Evolutionary conservation across 2,888 invertebrate genomes (phyloP).

Genomic region (Bombyx huttoni): DNA sequence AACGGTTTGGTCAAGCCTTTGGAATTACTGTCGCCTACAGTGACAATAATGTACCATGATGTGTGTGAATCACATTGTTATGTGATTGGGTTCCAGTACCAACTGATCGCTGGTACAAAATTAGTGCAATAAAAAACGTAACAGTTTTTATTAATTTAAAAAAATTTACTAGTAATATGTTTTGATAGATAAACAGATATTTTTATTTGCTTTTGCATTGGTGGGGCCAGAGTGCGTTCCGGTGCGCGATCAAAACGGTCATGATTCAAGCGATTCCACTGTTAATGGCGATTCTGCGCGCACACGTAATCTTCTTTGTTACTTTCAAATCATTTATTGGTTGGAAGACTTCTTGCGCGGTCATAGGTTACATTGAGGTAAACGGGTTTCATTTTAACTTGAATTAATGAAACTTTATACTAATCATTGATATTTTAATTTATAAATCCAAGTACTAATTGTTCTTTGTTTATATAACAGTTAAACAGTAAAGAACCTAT

Average conservation of each 20-base stretch:
- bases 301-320: slow-evolving; percentile 11
- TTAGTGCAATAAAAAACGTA: not conserved
- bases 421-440: no score
- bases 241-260: slow-evolving; percentile 33
- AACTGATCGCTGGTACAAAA: not conserved
- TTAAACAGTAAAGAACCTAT: no score
- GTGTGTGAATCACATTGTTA: no score
- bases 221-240: slow-evolving; percentile 27
- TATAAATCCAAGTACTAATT: no score
- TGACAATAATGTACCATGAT: no score
- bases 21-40: no score
- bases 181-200: slow-evolving; percentile 4
- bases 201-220: slow-evolving; percentile 26
- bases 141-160: not conserved
- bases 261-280: slow-evolving; percentile 24
- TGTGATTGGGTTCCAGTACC: slow-evolving; percentile 2
- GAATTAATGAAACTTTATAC: not conserved
- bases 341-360: not conserved
- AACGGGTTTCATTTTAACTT: not conserved
- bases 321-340: not conserved
- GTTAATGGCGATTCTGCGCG: slow-evolving; percentile 19
- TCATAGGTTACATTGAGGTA: not conserved
- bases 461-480: no score
- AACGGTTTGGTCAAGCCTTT: no score
- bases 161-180: not conserved